Evolutionary conservation across 2,113 vertebrate genomes (phyloP).

Genomic region (Prietella phreatophila): DNA sequence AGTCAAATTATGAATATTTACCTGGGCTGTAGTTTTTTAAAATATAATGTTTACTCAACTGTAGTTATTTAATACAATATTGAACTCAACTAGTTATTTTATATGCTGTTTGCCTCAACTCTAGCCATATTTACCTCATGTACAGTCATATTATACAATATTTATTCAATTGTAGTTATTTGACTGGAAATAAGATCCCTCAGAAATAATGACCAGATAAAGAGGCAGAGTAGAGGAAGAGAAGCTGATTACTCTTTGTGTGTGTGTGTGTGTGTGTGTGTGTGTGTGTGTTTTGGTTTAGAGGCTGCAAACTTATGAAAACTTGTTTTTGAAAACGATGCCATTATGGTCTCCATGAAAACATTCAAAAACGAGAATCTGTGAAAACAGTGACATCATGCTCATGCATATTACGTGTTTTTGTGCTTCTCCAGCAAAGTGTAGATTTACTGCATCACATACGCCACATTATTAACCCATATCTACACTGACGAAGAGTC

Average conservation of each 20-base stretch:
- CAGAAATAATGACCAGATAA: not conserved
- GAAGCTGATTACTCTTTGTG: not conserved
- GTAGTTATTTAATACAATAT: not conserved
- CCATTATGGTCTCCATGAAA: too few species aligned
- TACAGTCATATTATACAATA: too few species aligned
- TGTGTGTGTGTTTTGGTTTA: not conserved
- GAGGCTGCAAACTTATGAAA: not conserved
- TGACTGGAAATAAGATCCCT: not conserved
- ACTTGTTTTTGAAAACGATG: too few species aligned
- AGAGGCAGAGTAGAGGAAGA: not conserved
- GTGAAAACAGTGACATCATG: too few species aligned
- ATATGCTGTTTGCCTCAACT: not conserved
- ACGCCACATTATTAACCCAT: too few species aligned
- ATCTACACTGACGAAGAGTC: too few species aligned
- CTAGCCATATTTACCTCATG: not conserved
- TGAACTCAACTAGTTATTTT: not conserved
- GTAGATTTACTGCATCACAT: too few species aligned
- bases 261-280: not conserved
- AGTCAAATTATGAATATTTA: not conserved
- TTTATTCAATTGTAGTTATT: too few species aligned
- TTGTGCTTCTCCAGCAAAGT: too few species aligned
- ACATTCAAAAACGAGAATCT: too few species aligned
- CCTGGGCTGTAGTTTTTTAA: not conserved
- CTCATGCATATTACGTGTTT: too few species aligned
- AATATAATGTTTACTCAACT: not conserved